Evolutionary conservation across 1,140 invertebrate species (phyloP).

Genomic region (Battus philenor): DNA sequence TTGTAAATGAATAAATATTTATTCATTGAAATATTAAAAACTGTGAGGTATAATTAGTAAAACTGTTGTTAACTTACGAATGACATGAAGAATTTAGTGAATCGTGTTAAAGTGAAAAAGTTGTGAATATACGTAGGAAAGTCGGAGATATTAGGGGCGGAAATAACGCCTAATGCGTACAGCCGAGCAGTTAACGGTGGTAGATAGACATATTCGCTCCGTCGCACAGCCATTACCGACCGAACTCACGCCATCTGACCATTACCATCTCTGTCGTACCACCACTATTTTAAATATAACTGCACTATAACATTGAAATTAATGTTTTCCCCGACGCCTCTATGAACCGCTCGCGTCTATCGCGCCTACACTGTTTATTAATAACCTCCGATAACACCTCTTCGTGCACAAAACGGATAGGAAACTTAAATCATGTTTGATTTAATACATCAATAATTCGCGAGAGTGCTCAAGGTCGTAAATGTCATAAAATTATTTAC

Average conservation of each 20-base stretch:
- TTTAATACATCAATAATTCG: slow-evolving; percentile 53
- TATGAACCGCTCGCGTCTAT: slow-evolving; percentile 24
- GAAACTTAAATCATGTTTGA: slow-evolving; percentile 51
- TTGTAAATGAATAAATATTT: too few species aligned
- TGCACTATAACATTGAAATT: slow-evolving; percentile 3
- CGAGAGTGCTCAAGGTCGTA: slow-evolving; percentile 52
- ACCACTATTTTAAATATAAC: slow-evolving; percentile 4
- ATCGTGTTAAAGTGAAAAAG: neutral
- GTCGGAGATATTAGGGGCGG: slow-evolving; percentile 7
- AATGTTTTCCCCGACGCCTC: slow-evolving; percentile 5
- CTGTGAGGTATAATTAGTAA: too few species aligned
- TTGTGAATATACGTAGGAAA: neutral
- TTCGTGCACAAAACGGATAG: slow-evolving; percentile 26
- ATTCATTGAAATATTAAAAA: too few species aligned
- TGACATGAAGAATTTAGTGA: neutral
- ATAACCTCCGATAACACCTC: slow-evolving; percentile 38
- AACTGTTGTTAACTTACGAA: too few species aligned
- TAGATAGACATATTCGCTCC: slow-evolving; percentile 16
- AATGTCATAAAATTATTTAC: slow-evolving; percentile 65
- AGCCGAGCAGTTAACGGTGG: slow-evolving; percentile 5
- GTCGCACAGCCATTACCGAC: slow-evolving; percentile 9
- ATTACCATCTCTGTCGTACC: slow-evolving; percentile 5
- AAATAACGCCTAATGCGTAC: slow-evolving; percentile 14
- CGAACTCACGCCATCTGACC: slow-evolving; percentile 5
- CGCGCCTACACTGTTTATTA: slow-evolving; percentile 25